Evolutionary conservation across 2,888 invertebrate genomes (phyloP).

Genomic region (Coleophora deauratella): DNA sequence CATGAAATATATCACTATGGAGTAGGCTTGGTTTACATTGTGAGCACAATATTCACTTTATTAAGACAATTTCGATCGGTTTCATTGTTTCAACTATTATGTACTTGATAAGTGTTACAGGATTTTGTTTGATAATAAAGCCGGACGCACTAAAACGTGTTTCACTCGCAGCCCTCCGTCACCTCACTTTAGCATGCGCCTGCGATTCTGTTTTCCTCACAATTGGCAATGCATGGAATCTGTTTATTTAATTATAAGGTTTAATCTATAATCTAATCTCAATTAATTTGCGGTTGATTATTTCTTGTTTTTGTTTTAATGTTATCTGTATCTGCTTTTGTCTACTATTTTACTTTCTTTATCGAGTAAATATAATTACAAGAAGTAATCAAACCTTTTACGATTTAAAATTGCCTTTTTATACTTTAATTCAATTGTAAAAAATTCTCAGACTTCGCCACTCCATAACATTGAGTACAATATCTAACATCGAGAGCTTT

Average conservation of each 20-base stretch:
- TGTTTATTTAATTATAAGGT: constrained; percentile 20
- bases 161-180: constrained; percentile 65
- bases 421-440: too few species aligned
- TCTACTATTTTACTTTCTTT: constrained; percentile 12
- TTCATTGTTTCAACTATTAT: constrained; percentile 47
- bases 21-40: constrained; percentile 17
- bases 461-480: too few species aligned
- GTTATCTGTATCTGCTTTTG: constrained; percentile 3
- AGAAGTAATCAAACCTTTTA: too few species aligned
- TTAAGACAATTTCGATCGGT: constrained; percentile 34
- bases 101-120: constrained; percentile 34
- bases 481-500: background rate
- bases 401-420: too few species aligned
- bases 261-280: constrained; percentile 14
- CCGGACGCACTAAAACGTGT: constrained; percentile 69
- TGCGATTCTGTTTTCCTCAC: constrained; percentile 26
- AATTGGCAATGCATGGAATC: constrained; percentile 54
- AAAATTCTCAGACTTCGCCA: too few species aligned
- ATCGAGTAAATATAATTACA: too few species aligned
- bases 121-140: constrained; percentile 62
- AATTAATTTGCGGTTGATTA: constrained; percentile 33
- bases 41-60: constrained; percentile 46
- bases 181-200: constrained; percentile 66
- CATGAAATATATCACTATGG: constrained; percentile 5
- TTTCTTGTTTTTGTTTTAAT: constrained; percentile 22